These are phyloP conservation scores for Heliconius charithonia DNA, from an alignment of 2,888 invertebrate genomes.

Conservation along the genomic window DNA sequence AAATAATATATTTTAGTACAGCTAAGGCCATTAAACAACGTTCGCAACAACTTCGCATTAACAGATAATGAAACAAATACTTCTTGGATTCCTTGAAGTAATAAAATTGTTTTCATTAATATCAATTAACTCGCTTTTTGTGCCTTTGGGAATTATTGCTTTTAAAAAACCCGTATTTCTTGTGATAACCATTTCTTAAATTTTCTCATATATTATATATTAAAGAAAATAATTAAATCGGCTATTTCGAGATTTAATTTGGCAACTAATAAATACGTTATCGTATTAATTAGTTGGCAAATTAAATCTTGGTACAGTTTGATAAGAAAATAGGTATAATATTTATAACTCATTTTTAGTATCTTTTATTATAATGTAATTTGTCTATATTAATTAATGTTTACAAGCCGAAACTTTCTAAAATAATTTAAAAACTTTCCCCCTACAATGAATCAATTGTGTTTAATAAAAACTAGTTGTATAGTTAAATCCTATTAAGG, in stretches of 20 bases:
- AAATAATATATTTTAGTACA: slow-evolving; percentile 15
- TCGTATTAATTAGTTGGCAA: no score
- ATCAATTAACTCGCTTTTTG: slow-evolving; percentile 47
- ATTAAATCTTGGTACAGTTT: neutral
- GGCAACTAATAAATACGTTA: slow-evolving; percentile 1
- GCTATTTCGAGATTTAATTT: slow-evolving; percentile 9
- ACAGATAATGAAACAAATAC: slow-evolving; percentile 35
- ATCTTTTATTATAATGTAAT: neutral
- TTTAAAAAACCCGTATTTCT: slow-evolving; percentile 38
- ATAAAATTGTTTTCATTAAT: slow-evolving; percentile 41
- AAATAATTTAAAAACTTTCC: neutral
- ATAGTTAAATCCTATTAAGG: neutral
- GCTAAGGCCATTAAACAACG: slow-evolving; percentile 20
- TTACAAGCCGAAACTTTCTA: neutral
- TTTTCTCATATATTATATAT: no score
- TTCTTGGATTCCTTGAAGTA: slow-evolving; percentile 36
- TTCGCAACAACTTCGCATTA: slow-evolving; percentile 30
- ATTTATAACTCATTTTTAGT: neutral
- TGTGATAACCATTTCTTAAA: slow-evolving; percentile 7
- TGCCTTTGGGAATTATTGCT: slow-evolving; percentile 40
- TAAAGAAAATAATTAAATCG: slow-evolving; percentile 13
- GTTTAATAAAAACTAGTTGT: neutral
- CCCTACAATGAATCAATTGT: neutral
- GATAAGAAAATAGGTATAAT: neutral
- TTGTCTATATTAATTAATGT: neutral